Evolutionary conservation across 2,888 invertebrate species (phyloP).

Genomic region (Latheticus oryzae): DNA sequence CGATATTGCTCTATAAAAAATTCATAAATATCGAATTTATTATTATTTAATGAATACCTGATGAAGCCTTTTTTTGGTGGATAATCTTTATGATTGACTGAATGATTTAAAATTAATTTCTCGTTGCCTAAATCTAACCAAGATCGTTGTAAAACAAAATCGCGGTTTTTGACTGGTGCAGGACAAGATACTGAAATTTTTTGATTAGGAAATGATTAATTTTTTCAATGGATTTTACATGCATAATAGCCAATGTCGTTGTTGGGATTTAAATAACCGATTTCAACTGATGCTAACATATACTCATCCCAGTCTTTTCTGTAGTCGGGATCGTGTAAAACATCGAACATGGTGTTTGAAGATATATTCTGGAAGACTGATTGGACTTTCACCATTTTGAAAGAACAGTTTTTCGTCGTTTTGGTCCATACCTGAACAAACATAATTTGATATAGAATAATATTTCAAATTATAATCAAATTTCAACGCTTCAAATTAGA

Average conservation of each 20-base stretch:
- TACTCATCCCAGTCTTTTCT: conserved; percentile 91
- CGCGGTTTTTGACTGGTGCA: conserved; percentile 87
- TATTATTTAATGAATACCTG: conserved; percentile 65
- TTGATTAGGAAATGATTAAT: not conserved
- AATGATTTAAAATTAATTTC: conserved; percentile 91
- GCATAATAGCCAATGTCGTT: conserved; percentile 95
- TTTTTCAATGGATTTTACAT: too few relatives aligned
- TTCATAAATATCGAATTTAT: conserved; percentile 4
- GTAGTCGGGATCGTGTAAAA: conserved; percentile 90
- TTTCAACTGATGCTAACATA: conserved; percentile 87
- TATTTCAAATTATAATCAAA: too few relatives aligned
- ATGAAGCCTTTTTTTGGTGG: conserved; percentile 87
- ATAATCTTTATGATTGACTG: conserved; percentile 87
- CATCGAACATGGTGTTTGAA: conserved; percentile 84
- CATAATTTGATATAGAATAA: too few relatives aligned
- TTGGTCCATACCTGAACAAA: conserved; percentile 71
- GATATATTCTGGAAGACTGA: conserved; percentile 79
- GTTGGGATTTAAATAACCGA: conserved; percentile 91
- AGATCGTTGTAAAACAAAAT: conserved; percentile 91
- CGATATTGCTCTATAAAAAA: conserved; percentile 69
- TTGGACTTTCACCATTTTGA: conserved; percentile 76
- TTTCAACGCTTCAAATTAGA: not conserved
- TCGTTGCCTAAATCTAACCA: conserved; percentile 90
- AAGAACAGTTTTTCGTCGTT: conserved; percentile 69
- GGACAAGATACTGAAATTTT: conserved; percentile 81